Base-by-base conservation (phyloP, 2,888 invertebrate genomes). In the Volucella zonaria region DNA sequence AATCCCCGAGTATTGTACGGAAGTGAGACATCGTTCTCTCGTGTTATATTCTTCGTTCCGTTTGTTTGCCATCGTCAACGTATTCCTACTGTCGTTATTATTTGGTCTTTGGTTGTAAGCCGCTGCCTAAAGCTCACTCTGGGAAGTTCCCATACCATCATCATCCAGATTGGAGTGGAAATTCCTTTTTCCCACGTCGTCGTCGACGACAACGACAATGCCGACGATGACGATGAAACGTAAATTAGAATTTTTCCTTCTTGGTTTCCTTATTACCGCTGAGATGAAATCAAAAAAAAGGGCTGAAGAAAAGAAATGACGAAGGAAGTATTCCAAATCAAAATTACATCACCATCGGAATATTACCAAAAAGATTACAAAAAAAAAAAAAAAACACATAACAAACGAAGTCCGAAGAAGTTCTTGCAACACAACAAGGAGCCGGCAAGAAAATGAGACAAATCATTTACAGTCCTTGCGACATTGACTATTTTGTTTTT, bases 311-410 rank as follows among this genome's bases (percentile, higher is more conserved):
- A 61, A 45, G 59, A 49, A 61, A 58, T 12, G 11, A 43, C 31
- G 70, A 40, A 49, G 59, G 9, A 67, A 54, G 6, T 31, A 51
- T 66, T 51, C 47, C 38, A 79, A 80, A 83, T 80, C 71, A 56
- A 83, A 80, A 83, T 80, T 83, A 80, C 80, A 83, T 83, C 80
- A 76, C 59, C 14, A 70, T 71, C 42, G 59, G 64, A 64, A 75
- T 52, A 59, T 43, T 47, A 62, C 10, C n/a, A 47, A 31, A 49
- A 62, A 47, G 38, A 58, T 61, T 54, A 31, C 6, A 56, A 9
- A 58, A 43, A 56, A 14, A 76, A 52, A 31, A 8, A 56, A 9
- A 73, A 59, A 42, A 66, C 11, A 58, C 9, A 11, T 52, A 47
- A 79, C 73, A 74, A 42, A 14, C 47, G 6, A 31, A 31, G 6